phyloP scores from a whole-genome alignment of 2,113 vertebrate genomes.

The Acrocephalus kingi region DNA sequence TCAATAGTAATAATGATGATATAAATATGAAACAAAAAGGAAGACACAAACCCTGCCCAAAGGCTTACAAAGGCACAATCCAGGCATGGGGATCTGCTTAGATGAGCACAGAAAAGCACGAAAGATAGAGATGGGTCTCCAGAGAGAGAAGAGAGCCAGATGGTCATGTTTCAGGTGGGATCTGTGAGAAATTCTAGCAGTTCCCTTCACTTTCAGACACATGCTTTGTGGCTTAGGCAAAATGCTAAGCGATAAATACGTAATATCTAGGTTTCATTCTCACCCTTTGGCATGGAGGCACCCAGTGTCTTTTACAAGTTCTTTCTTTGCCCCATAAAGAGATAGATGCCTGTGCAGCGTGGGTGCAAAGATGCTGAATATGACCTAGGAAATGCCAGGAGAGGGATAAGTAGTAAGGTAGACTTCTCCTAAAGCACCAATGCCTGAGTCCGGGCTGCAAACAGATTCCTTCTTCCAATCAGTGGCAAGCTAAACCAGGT shows the following conservation, averaged over 20 bases:
- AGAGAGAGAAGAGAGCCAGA: neutral
- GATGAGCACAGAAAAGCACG: neutral
- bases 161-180: neutral
- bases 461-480: neutral
- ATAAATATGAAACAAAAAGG: neutral
- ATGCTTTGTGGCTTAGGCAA: neutral
- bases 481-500: slow-evolving; percentile 28
- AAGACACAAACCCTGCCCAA: neutral
- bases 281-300: neutral
- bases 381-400: neutral
- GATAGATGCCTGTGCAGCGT: neutral
- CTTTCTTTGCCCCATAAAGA: neutral
- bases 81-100: neutral
- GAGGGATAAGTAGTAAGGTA: neutral
- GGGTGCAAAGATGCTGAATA: neutral
- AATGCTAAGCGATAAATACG: neutral
- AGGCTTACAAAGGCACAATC: neutral
- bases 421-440: neutral
- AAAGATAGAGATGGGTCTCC: neutral
- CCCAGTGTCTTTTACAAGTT: neutral
- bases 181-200: neutral
- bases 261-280: neutral
- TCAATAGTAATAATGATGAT: neutral
- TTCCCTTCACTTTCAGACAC: neutral
- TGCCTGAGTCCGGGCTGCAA: neutral